Conservation (phyloP, 2,113 vertebrate species). For the Carassius carassius region DNA sequence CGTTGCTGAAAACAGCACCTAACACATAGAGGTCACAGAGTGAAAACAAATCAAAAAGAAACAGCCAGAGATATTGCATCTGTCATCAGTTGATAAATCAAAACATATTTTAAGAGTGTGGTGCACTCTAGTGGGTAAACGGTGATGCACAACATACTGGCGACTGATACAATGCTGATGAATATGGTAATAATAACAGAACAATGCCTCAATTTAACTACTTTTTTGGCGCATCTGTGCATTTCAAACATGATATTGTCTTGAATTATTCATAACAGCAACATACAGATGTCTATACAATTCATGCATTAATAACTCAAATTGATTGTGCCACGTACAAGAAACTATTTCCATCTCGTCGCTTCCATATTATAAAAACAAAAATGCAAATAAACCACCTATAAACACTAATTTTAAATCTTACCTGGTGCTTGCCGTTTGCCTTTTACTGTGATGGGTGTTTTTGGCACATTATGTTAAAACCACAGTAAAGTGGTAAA, state of each 20-base stretch:
- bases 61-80: background rate
- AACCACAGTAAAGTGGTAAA: too few relatives aligned
- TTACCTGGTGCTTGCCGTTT: background rate
- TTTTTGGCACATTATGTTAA: background rate
- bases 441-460: background rate
- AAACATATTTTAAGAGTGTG: too few relatives aligned
- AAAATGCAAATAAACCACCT: background rate
- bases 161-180: too few relatives aligned
- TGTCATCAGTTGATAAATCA: background rate
- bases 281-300: background rate
- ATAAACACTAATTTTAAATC: background rate
- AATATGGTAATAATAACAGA: too few relatives aligned
- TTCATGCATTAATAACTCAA: background rate
- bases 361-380: too few relatives aligned
- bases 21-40: background rate
- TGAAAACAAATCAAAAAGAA: background rate
- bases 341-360: background rate
- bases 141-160: too few relatives aligned
- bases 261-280: background rate
- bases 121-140: constrained; percentile 7
- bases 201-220: too few relatives aligned
- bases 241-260: background rate
- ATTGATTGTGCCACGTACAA: background rate
- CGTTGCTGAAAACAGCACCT: background rate
- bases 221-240: background rate